These are phyloP conservation scores for Lycaena phlaeas DNA, from an alignment of 2,888 invertebrate genomes.

Conservation along the genomic window DNA sequence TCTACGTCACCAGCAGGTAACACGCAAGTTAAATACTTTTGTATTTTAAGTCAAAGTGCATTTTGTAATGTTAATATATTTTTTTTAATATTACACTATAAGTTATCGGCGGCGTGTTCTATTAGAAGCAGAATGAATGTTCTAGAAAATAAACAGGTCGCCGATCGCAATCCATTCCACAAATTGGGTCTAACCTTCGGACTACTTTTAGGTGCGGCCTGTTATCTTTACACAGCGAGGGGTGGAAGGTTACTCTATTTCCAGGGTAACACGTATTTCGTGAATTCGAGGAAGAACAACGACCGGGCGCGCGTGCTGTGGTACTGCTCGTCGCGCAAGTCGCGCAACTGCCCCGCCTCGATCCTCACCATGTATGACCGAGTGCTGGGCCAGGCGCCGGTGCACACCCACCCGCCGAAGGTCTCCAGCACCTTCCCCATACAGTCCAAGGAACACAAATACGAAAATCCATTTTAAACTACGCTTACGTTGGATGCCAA, in stretches of 20 bases:
- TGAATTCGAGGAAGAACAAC: constrained; percentile 37
- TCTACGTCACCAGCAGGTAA: too few relatives aligned
- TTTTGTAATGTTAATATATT: too few relatives aligned
- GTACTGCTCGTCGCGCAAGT: constrained; percentile 50
- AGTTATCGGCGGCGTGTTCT: neutral
- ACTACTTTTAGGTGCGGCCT: constrained; percentile 31
- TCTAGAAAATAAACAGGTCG: neutral
- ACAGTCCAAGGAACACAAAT: neutral
- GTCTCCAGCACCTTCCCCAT: constrained; percentile 23
- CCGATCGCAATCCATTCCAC: neutral
- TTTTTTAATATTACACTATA: too few relatives aligned
- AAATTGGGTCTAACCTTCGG: neutral
- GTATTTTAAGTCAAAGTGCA: too few relatives aligned
- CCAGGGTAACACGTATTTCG: constrained; percentile 47
- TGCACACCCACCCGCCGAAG: constrained; percentile 46
- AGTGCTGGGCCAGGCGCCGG: constrained; percentile 36
- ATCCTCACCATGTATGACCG: constrained; percentile 37
- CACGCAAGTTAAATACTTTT: too few relatives aligned
- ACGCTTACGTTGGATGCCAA: neutral
- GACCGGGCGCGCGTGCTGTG: constrained; percentile 37
- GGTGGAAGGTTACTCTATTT: constrained; percentile 42
- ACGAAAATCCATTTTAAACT: neutral
- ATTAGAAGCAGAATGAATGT: neutral
- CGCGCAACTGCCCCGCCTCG: constrained; percentile 40
- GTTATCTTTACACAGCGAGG: constrained; percentile 37